These are phyloP conservation scores for Ceratosolen fusciceps DNA, from an alignment of 1,140 invertebrate species.

Conservation along the genomic window DNA sequence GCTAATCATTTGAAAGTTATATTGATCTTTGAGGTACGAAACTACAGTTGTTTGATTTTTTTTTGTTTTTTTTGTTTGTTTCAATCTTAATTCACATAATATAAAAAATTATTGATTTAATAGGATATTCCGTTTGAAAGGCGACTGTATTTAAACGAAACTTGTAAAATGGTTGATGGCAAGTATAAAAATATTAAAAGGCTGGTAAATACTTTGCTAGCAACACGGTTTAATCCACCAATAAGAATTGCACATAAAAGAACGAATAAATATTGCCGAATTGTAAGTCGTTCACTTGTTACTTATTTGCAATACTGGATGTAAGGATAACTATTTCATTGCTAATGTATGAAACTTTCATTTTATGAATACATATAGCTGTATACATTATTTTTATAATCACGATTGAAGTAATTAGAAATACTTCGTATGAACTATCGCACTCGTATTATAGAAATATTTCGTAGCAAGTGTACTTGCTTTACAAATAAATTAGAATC, in stretches of 20 bases:
- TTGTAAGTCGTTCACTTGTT: constrained; percentile 52
- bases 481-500: no score
- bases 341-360: no score
- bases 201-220: constrained; percentile 44
- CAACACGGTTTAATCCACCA: constrained; percentile 51
- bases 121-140: constrained; percentile 49
- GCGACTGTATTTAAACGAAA: constrained; percentile 36
- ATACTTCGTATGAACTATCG: no score
- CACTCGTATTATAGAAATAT: no score
- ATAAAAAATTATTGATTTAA: constrained; percentile 31
- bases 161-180: background rate
- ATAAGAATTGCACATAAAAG: constrained; percentile 34
- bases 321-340: constrained; percentile 19
- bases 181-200: constrained; percentile 40
- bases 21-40: constrained; percentile 52
- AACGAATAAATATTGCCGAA: constrained; percentile 47
- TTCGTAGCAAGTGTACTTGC: no score
- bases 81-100: background rate
- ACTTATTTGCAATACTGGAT: constrained; percentile 50
- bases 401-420: no score
- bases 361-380: no score
- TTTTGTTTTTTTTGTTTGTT: no score
- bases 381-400: no score
- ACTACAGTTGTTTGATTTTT: background rate
- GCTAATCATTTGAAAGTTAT: constrained; percentile 46